Base-by-base conservation (phyloP, 2,888 invertebrate genomes). In the Torymus tubicola region DNA sequence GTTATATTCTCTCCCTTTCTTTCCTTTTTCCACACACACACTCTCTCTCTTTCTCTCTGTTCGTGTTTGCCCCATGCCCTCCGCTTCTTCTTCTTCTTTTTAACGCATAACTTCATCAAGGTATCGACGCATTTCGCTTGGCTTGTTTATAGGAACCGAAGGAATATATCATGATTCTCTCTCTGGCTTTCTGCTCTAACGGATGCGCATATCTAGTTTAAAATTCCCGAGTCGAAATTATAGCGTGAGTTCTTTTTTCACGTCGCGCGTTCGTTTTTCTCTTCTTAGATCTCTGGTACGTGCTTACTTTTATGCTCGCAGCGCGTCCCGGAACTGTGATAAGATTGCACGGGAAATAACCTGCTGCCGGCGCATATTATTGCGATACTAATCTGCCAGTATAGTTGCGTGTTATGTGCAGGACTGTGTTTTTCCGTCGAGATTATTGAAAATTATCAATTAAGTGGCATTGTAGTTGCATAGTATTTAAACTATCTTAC, bases 121-220 rank as follows among this genome's bases (percentile, higher is more conserved):
- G 61, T 52, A 61, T 72, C 61, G 71, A 72, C 61, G 58, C 71
- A 61, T 72, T 63, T 60, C 50, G 21, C 18, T 31, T 14, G 14
- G 58, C 69, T 58, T 42, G 57, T 18, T 58, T 14, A 2, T 50
- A 13, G 16, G 16, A 8, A 50, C 50, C 58, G 69, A n/a, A 10
- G 52, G 52, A 63, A 63, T 72, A 71, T 61, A 42, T 72, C 71
- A 72, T 71, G 71, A 52, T 71, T 13, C 16, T 16, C 16, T 16
- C 24, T 13, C 8, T 8, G 42, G 42, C 8, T 8, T 42, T 42
- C 42, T 42, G 1, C 1, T 8, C 42, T 42, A 5, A 42, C 8
- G 8, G 42, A 8, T 8, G 42, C 42, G 42, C 42, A 42, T 8
- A 8, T 42, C 42, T 8, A 14, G 21, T 55, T 55, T 53, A 21